These are phyloP conservation scores for Melolontha melolontha DNA, from an alignment of 2,888 invertebrate species.

Conservation along the genomic window DNA sequence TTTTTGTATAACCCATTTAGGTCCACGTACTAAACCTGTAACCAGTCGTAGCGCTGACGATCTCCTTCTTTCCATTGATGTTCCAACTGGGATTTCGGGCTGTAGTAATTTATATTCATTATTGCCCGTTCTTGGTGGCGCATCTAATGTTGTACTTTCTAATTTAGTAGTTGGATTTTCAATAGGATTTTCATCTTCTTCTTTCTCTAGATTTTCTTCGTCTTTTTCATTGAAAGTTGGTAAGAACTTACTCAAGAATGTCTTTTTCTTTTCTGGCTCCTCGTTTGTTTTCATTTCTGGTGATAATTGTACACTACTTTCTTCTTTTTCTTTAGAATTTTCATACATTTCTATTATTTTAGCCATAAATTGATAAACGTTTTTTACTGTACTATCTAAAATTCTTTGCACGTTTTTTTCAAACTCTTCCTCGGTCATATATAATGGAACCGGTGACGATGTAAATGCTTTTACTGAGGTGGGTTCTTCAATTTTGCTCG, in stretches of 20 bases:
- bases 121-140: neutral
- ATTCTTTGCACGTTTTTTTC: conserved; percentile 41
- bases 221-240: conserved; percentile 14
- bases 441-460: conserved; percentile 12
- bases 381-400: conserved; percentile 40
- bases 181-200: neutral
- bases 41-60: neutral
- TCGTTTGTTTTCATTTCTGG: neutral
- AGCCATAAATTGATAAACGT: conserved; percentile 39
- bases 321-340: conserved; percentile 26
- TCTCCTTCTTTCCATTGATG: neutral
- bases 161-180: neutral
- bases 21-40: conserved; percentile 22
- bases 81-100: neutral
- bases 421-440: conserved; percentile 42
- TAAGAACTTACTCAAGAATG: neutral
- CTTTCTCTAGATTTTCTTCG: conserved; percentile 20
- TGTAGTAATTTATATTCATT: conserved; percentile 3
- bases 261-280: neutral
- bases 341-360: conserved; percentile 41
- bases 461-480: conserved; percentile 23
- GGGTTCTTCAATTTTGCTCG: conserved; percentile 9
- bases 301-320: neutral
- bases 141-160: neutral
- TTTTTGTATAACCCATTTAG: conserved; percentile 20